Percentiles rank a stretch among this genome's conserved stretches.
phyloP scores from a whole-genome alignment of 2,888 invertebrate genomes.

The Corbicula japonica region DNA sequence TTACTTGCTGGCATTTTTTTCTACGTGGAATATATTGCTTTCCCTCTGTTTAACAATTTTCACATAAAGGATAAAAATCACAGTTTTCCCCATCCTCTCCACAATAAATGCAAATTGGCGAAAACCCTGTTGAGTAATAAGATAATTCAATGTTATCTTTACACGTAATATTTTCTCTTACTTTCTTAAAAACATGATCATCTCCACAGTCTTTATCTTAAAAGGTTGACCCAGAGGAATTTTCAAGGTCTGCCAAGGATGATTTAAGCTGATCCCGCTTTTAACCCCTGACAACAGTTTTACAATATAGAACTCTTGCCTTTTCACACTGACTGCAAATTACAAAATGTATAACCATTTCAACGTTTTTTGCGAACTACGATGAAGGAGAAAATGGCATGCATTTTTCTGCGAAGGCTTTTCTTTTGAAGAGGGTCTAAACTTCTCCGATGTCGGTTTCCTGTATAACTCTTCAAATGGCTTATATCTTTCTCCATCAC shows the following conservation, averaged over 20 bases:
- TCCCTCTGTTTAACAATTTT: not conserved
- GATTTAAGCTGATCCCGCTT: not conserved
- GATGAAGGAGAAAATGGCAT: conserved; percentile 18
- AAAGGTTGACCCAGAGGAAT: conserved; percentile 17
- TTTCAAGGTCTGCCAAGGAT: conserved; percentile 9
- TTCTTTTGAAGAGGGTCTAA: conserved; percentile 11
- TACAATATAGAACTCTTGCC: conserved; percentile 13
- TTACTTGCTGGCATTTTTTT: no score
- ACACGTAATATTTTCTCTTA: not conserved
- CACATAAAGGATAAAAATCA: conserved; percentile 20
- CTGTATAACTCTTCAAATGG: conserved; percentile 8
- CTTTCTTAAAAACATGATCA: not conserved
- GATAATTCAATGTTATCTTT: conserved; percentile 8
- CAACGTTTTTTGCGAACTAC: conserved; percentile 21
- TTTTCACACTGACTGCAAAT: conserved; percentile 20
- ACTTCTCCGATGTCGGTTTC: conserved; percentile 6
- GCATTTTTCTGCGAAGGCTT: not conserved
- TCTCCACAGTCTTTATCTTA: conserved; percentile 9
- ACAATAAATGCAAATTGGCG: conserved; percentile 10
- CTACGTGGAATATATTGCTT: not conserved
- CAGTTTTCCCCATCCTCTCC: not conserved
- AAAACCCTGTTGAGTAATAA: conserved; percentile 8
- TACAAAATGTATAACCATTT: conserved; percentile 16
- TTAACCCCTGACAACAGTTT: conserved; percentile 20
- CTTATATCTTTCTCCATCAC: conserved; percentile 23